A percentile compares a stretch with the other conserved stretches of the same genome.
Evolutionary conservation across 2,888 invertebrate species (phyloP).

Genomic region (Chamaedrilus cognettii): DNA sequence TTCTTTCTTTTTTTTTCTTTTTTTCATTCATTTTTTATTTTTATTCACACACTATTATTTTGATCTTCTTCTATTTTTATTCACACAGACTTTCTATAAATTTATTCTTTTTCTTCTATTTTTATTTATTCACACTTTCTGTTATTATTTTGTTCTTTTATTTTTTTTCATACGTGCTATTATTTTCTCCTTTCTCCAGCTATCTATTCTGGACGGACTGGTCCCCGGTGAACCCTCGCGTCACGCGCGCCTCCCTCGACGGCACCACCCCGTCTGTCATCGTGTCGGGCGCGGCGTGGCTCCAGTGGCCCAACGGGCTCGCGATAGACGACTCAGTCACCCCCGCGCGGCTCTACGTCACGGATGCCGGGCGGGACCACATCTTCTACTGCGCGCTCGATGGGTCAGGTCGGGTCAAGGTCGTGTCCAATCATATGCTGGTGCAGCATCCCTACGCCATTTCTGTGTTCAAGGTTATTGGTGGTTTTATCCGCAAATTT

Average conservation of each 20-base stretch:
- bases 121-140: too few species aligned
- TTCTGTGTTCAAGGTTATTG: slow-evolving; percentile 75
- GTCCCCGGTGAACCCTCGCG: slow-evolving; percentile 75
- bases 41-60: too few species aligned
- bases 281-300: slow-evolving; percentile 63
- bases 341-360: slow-evolving; percentile 75
- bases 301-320: slow-evolving; percentile 86
- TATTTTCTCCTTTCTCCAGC: too few species aligned
- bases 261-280: slow-evolving; percentile 66
- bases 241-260: slow-evolving; percentile 79
- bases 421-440: slow-evolving; percentile 36
- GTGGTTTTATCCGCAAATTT: too few species aligned
- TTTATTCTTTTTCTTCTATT: too few species aligned
- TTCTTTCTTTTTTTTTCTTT: too few species aligned
- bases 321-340: slow-evolving; percentile 81
- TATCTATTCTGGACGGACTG: slow-evolving; percentile 86
- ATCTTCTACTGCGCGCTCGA: slow-evolving; percentile 77
- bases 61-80: too few species aligned
- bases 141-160: too few species aligned
- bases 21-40: too few species aligned
- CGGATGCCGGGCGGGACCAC: slow-evolving; percentile 80
- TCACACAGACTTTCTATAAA: too few species aligned
- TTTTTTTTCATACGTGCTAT: too few species aligned
- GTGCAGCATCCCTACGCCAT: slow-evolving; percentile 81
- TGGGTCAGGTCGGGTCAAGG: slow-evolving; percentile 68